Conservation (phyloP, 2,113 vertebrate genomes). For the Takifugu flavidus region DNA sequence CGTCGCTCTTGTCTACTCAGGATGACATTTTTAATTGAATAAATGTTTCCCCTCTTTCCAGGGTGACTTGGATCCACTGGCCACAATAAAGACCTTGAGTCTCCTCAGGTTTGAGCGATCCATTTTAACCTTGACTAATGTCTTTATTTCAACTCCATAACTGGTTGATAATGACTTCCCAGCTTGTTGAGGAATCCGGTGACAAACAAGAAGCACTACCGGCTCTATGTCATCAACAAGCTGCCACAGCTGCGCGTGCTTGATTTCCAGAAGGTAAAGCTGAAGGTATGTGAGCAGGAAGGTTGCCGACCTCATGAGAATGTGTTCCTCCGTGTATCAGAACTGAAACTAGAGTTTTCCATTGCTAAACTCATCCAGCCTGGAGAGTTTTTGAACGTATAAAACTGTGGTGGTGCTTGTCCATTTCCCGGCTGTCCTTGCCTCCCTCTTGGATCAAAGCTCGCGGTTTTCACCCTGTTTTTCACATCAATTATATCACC, state of each 20-base stretch:
- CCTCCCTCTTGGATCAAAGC: background rate
- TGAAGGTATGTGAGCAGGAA: constrained; percentile 79
- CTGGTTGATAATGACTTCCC: background rate
- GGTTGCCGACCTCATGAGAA: background rate
- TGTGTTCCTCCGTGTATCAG: background rate
- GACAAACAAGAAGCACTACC: constrained; percentile 98
- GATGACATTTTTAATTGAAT: too few relatives aligned
- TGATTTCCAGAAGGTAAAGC: constrained; percentile 96
- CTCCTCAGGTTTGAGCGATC: constrained; percentile 83
- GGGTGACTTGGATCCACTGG: constrained; percentile 92
- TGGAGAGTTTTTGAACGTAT: too few relatives aligned
- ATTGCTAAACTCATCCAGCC: background rate
- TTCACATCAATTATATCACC: constrained; percentile 74
- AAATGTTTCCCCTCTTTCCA: constrained; percentile 51
- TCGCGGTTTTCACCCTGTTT: constrained; percentile 66
- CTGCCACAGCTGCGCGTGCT: constrained; percentile 93
- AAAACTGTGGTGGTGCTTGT: too few relatives aligned
- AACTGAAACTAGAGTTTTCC: too few relatives aligned
- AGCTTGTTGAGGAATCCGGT: constrained; percentile 96
- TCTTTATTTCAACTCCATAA: background rate
- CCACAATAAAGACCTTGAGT: constrained; percentile 84
- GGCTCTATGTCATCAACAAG: constrained; percentile 94
- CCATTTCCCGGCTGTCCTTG: too few relatives aligned
- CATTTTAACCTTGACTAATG: background rate
- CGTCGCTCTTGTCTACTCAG: too few relatives aligned